Evolutionary conservation across 1,140 invertebrate species (phyloP), one percentile per base, ranked within the genome.

Genomic region (Drosophila insularis): DNA sequence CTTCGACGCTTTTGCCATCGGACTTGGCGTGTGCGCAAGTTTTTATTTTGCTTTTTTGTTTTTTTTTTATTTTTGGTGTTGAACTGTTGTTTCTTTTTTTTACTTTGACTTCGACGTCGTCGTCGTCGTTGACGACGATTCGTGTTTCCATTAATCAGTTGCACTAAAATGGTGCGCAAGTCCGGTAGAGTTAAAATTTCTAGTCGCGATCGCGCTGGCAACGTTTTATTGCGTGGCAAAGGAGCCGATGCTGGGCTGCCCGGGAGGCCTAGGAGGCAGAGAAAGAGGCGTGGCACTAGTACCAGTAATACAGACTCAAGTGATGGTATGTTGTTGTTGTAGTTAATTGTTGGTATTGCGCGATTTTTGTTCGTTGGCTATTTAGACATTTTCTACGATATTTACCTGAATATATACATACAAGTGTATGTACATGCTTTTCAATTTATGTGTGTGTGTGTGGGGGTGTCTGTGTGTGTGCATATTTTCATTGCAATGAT

Each of bases 91-190:
- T 70, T 50, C 14, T 5, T 27, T 27, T 27, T 6, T 27, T 27
- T 27, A 27, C 27, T 27, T 27, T 27, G 27, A 27, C 27, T 27
- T 27, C 27, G 27, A 27, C 32, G 32, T 10, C 32, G 32, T 35
- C 32, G 32, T 35, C 43, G 43, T 50, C 43, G 43, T 21, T 71
- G 78, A 75, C 71, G 73, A 69, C 66, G 74, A 56, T 71, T 71
- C 27, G 62, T 73, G 61, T 82, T 82, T 89, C 82, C 68, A 68
- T 80, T 89, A 89, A 89, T 89, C 84, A 89, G 84, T 89, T 84
- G 80, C 80, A 89, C 86, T 89, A 89, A 78, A 89, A 89, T 89
- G 84, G 84, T 89, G 80, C 84, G 84, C 84, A 89, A 89, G 84
- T 89, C 84, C 80, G 84, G 77, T 89, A 89, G 84, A 89, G 84